Percentiles rank a stretch among this genome's conserved stretches.
phyloP scores from a whole-genome alignment of 2,113 vertebrate species.

The Oryzias celebensis region DNA sequence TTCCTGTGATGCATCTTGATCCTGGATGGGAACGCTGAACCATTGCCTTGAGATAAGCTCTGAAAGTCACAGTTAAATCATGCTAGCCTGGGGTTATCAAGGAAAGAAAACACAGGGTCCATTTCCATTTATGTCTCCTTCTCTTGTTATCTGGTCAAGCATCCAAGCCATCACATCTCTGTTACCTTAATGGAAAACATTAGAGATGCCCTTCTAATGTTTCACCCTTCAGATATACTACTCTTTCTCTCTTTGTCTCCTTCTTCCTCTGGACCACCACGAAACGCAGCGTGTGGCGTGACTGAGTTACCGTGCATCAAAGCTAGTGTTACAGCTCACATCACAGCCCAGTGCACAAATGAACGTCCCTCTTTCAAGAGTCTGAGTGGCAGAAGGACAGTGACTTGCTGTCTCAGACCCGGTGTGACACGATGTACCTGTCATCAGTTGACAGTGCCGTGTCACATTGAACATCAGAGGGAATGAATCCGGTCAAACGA shows the following conservation, averaged over 20 bases:
- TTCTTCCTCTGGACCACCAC: conserved; percentile 42
- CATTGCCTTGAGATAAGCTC: conserved; percentile 20
- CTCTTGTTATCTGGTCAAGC: conserved; percentile 59
- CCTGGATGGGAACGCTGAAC: conserved; percentile 12
- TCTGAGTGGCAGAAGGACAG: conserved; percentile 53
- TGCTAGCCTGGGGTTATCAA: conserved; percentile 37
- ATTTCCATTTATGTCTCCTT: conserved; percentile 61
- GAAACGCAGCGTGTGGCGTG: conserved; percentile 30
- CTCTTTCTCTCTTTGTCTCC: conserved; percentile 34
- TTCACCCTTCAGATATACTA: conserved; percentile 51
- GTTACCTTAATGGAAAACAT: conserved; percentile 68
- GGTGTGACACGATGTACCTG: conserved; percentile 34
- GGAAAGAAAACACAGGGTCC: conserved; percentile 23
- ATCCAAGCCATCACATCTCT: conserved; percentile 55
- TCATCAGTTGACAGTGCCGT: conserved; percentile 40
- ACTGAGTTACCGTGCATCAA: conserved; percentile 33
- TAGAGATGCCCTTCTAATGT: conserved; percentile 65
- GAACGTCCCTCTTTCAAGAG: conserved; percentile 60
- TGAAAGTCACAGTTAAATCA: conserved; percentile 47
- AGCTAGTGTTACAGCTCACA: conserved; percentile 55
- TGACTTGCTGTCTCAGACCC: conserved; percentile 42
- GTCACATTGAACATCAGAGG: conserved; percentile 12
- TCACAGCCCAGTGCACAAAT: conserved; percentile 61
- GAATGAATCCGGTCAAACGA: conserved; percentile 1
- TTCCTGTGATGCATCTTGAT: conserved; percentile 11